Base-by-base conservation (phyloP, 2,113 vertebrate genomes). In the Chaetorhynchus papuensis region DNA sequence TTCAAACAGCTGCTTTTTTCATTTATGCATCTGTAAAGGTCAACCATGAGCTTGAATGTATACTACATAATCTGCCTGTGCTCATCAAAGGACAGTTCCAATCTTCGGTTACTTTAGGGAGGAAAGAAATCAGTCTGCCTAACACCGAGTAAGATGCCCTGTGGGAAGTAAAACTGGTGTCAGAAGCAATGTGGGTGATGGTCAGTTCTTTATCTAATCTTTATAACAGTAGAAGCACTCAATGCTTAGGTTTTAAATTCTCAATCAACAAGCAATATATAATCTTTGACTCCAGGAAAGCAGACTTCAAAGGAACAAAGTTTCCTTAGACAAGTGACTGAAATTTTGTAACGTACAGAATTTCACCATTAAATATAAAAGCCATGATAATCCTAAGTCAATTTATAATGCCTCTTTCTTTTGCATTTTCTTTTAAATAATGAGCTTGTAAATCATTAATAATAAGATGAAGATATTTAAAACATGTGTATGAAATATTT, bases 1-100 rank as follows among this genome's bases (percentile, higher is more conserved):
- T 96, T 95, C 90, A 93, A 94, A 95, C 76, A 91, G 87, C 96
- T 75, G 71, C 31, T 87, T 93, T 96, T 95, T 95, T 87, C 83
- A 90, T 95, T 96, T 94, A 89, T 82, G 83, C 72, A 49, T 93
- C 21, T 95, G 65, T 86, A 92, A 96, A 96, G 93, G 93, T 96
- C 94, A 96, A 4, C 76, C 90, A 94, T 90, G 69, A 92, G 76
- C 89, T 90, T 86, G 93, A 97, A 96, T 93, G 89, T 92, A 92
- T 95, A 96, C 94, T 90, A 93, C 52, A 92, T 89, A 94, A 96
- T 87, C 89, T 90, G 89, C 60, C 68, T 63, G 39, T 59, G 69
- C 47, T 94, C 47, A 83, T 94, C 83, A 95, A 93, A 94, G 60
- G 42, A 66, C n/a, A 83, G 64, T 44, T 70, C 83, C 89, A 49